Evolutionary conservation across 2,113 vertebrate genomes (phyloP).

Genomic region (Myiozetetes cayanensis): DNA sequence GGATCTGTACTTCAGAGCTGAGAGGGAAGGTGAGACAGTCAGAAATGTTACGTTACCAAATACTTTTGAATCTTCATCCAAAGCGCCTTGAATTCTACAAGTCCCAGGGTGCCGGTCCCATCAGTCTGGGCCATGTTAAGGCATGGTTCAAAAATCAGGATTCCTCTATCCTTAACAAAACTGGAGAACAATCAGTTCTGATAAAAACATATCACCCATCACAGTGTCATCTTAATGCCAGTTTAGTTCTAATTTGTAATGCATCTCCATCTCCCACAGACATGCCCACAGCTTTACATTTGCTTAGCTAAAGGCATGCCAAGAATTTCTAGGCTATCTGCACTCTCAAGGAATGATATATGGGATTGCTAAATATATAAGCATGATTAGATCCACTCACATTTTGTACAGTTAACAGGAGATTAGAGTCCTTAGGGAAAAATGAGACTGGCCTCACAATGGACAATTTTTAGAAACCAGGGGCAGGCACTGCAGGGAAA

Average conservation of each 20-base stretch:
- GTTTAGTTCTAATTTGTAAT: background rate
- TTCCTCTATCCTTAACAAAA: background rate
- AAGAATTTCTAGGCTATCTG: conserved; percentile 8
- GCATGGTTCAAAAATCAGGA: background rate
- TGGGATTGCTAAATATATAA: background rate
- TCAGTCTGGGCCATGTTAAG: conserved; percentile 55
- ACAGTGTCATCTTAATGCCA: background rate
- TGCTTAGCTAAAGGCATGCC: conserved; percentile 27
- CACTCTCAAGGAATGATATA: background rate
- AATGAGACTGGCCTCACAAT: background rate
- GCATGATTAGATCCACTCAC: background rate
- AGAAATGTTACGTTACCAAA: conserved; percentile 74
- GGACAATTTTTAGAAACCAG: background rate
- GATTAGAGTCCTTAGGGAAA: background rate
- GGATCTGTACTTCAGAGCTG: background rate
- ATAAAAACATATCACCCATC: background rate
- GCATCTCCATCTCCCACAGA: background rate
- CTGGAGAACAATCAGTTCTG: background rate
- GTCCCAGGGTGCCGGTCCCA: conserved; percentile 79
- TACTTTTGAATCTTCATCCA: conserved; percentile 90
- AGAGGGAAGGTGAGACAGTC: background rate
- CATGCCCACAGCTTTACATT: background rate
- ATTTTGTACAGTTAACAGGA: background rate
- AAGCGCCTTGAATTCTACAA: conserved; percentile 82
- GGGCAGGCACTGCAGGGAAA: background rate